Evolutionary conservation across 2,797 vertebrate species (phyloP).

Genomic region (Oreochromis mossambicus): DNA sequence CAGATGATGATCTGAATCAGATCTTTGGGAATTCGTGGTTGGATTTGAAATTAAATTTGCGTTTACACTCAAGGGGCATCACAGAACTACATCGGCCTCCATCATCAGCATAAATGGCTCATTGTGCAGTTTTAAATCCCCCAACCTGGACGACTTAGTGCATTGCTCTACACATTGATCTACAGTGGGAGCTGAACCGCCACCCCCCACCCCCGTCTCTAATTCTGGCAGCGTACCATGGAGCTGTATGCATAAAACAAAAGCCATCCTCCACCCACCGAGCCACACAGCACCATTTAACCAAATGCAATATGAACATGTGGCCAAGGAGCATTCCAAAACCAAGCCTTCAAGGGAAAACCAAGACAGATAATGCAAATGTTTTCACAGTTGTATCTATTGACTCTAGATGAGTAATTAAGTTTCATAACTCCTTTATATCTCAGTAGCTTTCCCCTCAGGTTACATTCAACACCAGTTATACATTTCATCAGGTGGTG

Average conservation of each 20-base stretch:
- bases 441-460: not conserved
- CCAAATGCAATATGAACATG: slow-evolving; percentile 15
- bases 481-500: not conserved
- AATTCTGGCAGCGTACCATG: slow-evolving; percentile 7
- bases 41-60: not conserved
- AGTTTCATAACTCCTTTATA: not conserved
- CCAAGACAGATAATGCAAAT: slow-evolving; percentile 1
- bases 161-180: not conserved
- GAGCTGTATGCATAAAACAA: not conserved
- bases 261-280: not conserved
- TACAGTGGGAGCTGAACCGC: not conserved
- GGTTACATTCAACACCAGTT: not conserved
- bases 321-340: slow-evolving; percentile 22
- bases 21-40: not conserved
- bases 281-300: not conserved
- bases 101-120: not conserved
- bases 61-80: not conserved
- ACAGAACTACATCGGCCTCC: slow-evolving; percentile 4
- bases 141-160: not conserved
- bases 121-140: not conserved
- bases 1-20: not conserved
- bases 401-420: slow-evolving; percentile 23
- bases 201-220: not conserved
- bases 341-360: not conserved
- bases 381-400: slow-evolving; percentile 24